Evolutionary conservation across 2,113 vertebrate species (phyloP).

Genomic region (Dipodomys spectabilis): DNA sequence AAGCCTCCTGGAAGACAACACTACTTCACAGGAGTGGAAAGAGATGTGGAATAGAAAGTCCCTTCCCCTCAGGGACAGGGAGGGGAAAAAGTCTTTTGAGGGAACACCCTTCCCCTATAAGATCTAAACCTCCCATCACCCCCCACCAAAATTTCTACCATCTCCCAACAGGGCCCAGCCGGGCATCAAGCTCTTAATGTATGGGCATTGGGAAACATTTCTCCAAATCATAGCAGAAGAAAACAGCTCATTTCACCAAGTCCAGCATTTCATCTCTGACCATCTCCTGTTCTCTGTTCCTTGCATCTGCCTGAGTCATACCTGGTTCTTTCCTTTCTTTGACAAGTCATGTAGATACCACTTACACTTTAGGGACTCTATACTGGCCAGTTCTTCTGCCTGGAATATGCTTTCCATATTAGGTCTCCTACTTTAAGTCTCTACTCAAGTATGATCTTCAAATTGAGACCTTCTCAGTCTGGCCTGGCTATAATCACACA

Average conservation of each 20-base stretch:
- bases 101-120: too few species aligned
- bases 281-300: not conserved
- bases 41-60: not conserved
- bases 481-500: not conserved
- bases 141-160: too few species aligned
- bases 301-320: not conserved
- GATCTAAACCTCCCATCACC: not conserved
- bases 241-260: not conserved
- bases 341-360: not conserved
- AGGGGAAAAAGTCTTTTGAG: not conserved
- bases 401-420: not conserved
- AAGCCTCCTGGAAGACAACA: not conserved
- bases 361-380: not conserved
- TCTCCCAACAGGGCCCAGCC: not conserved
- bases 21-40: not conserved
- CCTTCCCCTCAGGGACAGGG: not conserved
- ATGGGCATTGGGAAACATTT: too few species aligned
- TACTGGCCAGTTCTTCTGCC: not conserved
- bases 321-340: not conserved
- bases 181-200: not conserved
- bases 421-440: not conserved
- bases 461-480: not conserved
- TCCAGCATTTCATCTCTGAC: not conserved
- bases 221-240: not conserved
- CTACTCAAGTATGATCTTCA: not conserved